Evolutionary conservation across 2,888 invertebrate species (phyloP), one percentile per base, ranked within the genome.

Genomic region (Drosophila leonis): DNA sequence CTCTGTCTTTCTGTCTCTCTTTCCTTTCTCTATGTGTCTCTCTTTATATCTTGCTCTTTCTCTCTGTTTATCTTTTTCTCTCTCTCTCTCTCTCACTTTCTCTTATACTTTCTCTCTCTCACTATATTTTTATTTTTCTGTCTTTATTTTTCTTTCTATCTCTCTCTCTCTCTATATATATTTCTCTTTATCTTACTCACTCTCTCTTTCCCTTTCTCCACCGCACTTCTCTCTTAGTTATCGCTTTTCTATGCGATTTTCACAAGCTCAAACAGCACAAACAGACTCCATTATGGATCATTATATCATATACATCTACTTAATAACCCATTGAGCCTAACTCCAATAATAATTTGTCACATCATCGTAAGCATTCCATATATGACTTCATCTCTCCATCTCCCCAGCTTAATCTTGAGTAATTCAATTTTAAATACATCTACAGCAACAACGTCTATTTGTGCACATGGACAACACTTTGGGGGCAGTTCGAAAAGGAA

Each of bases 381-480:
- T 61, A 39, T 44, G 55, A 46, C 31, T n/a, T 51, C 64, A 24
- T 62, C 31, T 29, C 27, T 27, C 24, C 12, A 20, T 24, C 44
- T n/a, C 15, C n/a, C n/a, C 46, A 56, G 31, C 13, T n/a, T 41
- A 55, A 18, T 49, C 20, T 29, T 48, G 69, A 33, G 64, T 39
- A 44, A 75, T 65, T 55, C 49, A 39, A 62, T 59, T 65, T 65
- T 4, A 65, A 44, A 69, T 56, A 39, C n/a, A 18, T 29, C 37
- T 49, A 15, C 7, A 46, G 9, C 15, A 35, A 4, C 15, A 35
- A 4, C 35, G 49, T 27, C 48, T 10, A 24, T 20, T 55, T 18
- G 13, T 18, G 31, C 49, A 18, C 12, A 49, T 31, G n/a, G 48
- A 31, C 29, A 60, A 65, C 68, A 79, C 82, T 84, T 81, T 64